Evolutionary conservation across 2,888 invertebrate genomes (phyloP).

Genomic region (Hemaris fuciformis): DNA sequence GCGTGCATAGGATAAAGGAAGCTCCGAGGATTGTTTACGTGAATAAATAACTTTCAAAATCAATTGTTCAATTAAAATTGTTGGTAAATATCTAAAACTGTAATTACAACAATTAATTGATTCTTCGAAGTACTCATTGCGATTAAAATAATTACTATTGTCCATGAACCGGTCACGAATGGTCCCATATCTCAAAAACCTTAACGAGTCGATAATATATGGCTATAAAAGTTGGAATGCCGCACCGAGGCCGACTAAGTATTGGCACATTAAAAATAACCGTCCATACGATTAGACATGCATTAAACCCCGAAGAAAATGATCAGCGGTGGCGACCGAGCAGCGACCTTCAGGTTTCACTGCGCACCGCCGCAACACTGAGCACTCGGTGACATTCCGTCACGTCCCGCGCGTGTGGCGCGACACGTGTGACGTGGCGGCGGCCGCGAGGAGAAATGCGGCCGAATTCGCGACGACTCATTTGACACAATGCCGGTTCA

Average conservation of each 20-base stretch:
- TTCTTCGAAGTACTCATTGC: neutral
- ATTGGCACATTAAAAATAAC: conserved; percentile 20
- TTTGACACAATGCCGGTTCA: conserved; percentile 79
- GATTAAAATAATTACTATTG: neutral
- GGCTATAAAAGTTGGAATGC: conserved; percentile 12
- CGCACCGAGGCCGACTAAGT: conserved; percentile 15
- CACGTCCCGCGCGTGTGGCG: conserved; percentile 62
- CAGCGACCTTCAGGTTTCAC: conserved; percentile 75
- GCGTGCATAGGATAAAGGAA: too few relatives aligned
- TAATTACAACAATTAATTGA: neutral
- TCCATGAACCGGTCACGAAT: neutral
- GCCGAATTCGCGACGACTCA: conserved; percentile 74
- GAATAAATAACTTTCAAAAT: neutral
- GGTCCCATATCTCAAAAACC: neutral
- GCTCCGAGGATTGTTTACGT: neutral
- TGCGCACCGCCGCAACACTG: conserved; percentile 40
- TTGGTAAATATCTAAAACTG: neutral
- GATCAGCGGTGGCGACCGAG: conserved; percentile 46
- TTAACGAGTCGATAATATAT: neutral
- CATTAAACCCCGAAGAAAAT: conserved; percentile 41
- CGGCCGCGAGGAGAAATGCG: conserved; percentile 65
- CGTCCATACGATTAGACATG: conserved; percentile 25
- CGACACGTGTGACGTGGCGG: conserved; percentile 29
- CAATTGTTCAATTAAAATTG: neutral
- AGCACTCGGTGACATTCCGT: conserved; percentile 61